These are phyloP conservation scores for Myotis lucifugus DNA, from an alignment of 2,113 vertebrate species.

Conservation along the genomic window DNA sequence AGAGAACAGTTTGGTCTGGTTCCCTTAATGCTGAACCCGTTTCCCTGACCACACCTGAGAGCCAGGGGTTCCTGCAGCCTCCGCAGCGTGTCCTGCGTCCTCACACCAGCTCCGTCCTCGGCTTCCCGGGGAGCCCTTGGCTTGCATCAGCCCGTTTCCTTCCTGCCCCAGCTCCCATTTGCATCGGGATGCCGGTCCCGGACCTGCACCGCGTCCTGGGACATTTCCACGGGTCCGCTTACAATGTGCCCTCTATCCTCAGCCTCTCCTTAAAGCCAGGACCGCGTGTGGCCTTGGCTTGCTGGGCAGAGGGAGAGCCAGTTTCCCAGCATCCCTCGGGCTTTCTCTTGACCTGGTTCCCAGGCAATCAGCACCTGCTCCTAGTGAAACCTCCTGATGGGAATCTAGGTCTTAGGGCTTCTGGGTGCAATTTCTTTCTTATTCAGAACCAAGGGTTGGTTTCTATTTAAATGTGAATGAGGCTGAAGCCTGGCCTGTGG, in stretches of 20 bases:
- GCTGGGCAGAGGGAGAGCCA: neutral
- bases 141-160: neutral
- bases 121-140: neutral
- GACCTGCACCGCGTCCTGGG: neutral
- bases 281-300: neutral
- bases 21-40: neutral
- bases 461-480: neutral
- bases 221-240: neutral
- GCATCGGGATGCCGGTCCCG: neutral
- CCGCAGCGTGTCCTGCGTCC: neutral
- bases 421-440: conserved; percentile 46
- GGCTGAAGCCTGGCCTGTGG: neutral
- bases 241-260: conserved; percentile 47
- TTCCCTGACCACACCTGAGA: neutral
- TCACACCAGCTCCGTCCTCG: neutral
- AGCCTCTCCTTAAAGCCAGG: conserved; percentile 22
- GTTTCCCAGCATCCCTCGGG: neutral
- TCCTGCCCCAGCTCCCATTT: neutral
- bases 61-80: neutral
- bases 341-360: conserved; percentile 33
- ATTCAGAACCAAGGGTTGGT: neutral
- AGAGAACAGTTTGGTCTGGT: neutral
- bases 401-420: conserved; percentile 43
- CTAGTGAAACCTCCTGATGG: conserved; percentile 15
- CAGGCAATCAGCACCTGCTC: conserved; percentile 37